Evolutionary conservation across 1,140 invertebrate genomes (phyloP), one percentile per base, ranked within the genome.

Genomic region (Philotrypesis tridentata): DNA sequence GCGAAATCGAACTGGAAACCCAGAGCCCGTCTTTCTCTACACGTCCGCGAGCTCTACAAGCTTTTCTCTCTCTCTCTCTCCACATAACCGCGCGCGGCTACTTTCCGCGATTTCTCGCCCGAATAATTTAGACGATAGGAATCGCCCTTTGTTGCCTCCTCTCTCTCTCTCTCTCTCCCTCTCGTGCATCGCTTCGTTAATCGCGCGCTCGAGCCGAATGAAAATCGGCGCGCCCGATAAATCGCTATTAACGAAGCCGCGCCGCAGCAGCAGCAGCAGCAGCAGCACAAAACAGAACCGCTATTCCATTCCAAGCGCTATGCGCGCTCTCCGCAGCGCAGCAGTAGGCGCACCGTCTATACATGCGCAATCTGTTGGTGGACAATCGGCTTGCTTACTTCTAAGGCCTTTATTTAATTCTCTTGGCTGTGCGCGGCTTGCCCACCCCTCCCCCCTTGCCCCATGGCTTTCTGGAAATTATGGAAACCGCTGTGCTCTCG

Each of bases 191-290:
- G 73, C 12, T 77, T 77, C 79, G 72, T 81, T 81, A 81, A 81
- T 81, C 72, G 72, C 60, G 78, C 55, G 7, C n/a, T 17, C n/a
- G 23, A 72, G 72, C 25, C 80, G 65, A 77, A 77, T 77, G 80
- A 82, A 82, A 82, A 82, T 82, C 80, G 80, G 60, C n/a, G 25
- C 68, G n/a, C 80, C 25, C 81, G 81, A 82, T 82, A 82, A 82
- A 82, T 82, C 81, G 81, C 75, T 67, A 82, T 82, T 82, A 82
- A 82, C 81, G 81, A 82, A 79, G 68, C 29, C 48, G n/a, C 77
- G 27, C 12, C n/a, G 31, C 73, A n/a, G 21, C 12, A 40, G 25
- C 27, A 33, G 21, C 75, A 27, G 4, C 7, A 31, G 70, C 37
- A 55, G 48, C 21, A 55, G 48, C 48, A n/a, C 43, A 68, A 17